Conservation (phyloP, 1,140 invertebrate species). For the Helicoverpa zea region DNA sequence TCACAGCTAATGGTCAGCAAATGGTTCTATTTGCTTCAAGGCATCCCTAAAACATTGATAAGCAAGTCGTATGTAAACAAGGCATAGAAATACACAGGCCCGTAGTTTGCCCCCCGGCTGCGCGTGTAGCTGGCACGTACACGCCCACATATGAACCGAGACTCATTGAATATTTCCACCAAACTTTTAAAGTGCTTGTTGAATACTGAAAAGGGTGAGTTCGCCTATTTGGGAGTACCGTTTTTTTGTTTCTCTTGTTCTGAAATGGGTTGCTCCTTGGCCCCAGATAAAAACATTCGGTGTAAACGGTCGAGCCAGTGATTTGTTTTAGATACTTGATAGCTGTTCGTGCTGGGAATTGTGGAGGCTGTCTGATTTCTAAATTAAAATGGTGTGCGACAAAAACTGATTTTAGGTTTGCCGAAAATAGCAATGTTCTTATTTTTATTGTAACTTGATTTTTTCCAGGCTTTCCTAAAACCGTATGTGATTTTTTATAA, state of each 20-base stretch:
- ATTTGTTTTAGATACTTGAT: conserved; percentile 29
- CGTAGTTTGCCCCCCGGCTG: not conserved
- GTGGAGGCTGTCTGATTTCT: not conserved
- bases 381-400: not conserved
- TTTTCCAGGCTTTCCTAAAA: too few species aligned
- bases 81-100: not conserved
- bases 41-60: not conserved
- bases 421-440: too few species aligned
- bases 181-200: conserved; percentile 60
- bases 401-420: not conserved
- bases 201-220: conserved; percentile 56
- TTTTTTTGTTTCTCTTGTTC: conserved; percentile 40
- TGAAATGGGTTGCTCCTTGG: conserved; percentile 33
- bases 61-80: conserved; percentile 38
- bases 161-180: conserved; percentile 62
- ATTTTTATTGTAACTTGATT: too few species aligned
- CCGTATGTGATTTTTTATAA: too few species aligned
- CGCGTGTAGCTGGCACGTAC: conserved; percentile 39
- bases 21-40: too few species aligned
- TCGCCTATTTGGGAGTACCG: conserved; percentile 41
- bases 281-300: conserved; percentile 38
- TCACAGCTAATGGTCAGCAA: too few species aligned
- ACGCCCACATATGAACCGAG: conserved; percentile 47
- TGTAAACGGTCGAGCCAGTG: conserved; percentile 31
- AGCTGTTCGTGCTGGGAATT: not conserved